Evolutionary conservation across 2,888 invertebrate species (phyloP), one percentile per base, ranked within the genome.

Genomic region (Marasmarcha lunaedactyla): DNA sequence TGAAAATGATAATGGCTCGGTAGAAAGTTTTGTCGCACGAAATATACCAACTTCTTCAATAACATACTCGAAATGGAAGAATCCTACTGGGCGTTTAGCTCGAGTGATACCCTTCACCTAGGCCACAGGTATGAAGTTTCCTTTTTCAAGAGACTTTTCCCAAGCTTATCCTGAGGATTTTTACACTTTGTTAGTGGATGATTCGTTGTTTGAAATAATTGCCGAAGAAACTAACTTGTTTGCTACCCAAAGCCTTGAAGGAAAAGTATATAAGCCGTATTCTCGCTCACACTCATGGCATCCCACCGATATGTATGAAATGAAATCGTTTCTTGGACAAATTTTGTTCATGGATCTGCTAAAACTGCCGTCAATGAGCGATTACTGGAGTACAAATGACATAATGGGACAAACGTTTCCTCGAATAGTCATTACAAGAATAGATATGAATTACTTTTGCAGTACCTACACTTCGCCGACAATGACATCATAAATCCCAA

Each of bases 331-430:
- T 48, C 42, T 54, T 51, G 54, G 51, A 35, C 45, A 54, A 45
- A 39, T 55, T 40, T 45, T 52, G 45, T 57, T 44, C 42, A 55
- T 53, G 52, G 53, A 54, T 38, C 40, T 55, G 43, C 51, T 53
- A 46, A 53, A 51, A 44, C 46, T 54, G 42, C 51, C 53, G 26
- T 48, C 48, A 52, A 40, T 52, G 44, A 41, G 39, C 45, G 42
- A 50, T 49, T 55, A 54, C 43, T 54, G 54, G 53, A 50, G 49
- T 46, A 54, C 50, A 49, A 49, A 53, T 44, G 46, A 50, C 43
- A 47, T 55, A 42, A 39, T 52, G 34, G 51, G 48, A 30, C 30
- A 30, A 30, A 30, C 4, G 10, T 30, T 30, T 30, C 6, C 30
- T 11, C 6, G 6, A 10, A 48, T 49, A 39, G 47, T 53, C 42